These are phyloP conservation scores for Manduca sexta DNA, from an alignment of 1,140 invertebrate genomes.

Conservation along the genomic window DNA sequence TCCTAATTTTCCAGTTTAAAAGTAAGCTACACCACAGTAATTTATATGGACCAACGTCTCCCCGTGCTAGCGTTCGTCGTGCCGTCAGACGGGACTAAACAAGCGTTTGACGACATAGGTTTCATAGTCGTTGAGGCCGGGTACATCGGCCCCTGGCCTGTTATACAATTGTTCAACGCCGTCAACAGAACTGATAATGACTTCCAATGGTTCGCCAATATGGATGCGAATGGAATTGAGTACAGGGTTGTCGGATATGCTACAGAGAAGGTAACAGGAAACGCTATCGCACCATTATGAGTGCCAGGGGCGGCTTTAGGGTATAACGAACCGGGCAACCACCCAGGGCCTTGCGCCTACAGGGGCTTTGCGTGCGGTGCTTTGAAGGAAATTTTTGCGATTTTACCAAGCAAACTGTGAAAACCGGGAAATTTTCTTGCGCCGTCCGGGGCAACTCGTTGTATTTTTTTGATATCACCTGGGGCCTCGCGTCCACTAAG, in stretches of 20 bases:
- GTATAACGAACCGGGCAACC: no score
- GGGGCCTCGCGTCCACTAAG: no score
- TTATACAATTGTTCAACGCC: conserved; percentile 15
- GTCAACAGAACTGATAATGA: conserved; percentile 29
- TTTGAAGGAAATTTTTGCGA: no score
- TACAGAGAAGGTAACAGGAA: conserved; percentile 32
- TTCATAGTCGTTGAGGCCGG: conserved; percentile 32
- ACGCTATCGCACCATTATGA: no score
- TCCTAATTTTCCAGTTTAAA: conserved; percentile 28
- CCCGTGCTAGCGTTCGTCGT: conserved; percentile 29
- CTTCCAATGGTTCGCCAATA: conserved; percentile 33
- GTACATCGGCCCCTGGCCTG: conserved; percentile 12
- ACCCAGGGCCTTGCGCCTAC: no score
- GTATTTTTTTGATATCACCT: no score
- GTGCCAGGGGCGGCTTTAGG: no score
- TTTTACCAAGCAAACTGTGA: no score
- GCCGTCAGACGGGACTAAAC: conserved; percentile 29
- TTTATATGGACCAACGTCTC: conserved; percentile 25
- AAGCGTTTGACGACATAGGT: conserved; percentile 42
- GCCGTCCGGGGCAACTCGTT: no score
- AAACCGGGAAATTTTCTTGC: no score
- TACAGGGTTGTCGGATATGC: conserved; percentile 41
- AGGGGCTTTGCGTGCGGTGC: no score
- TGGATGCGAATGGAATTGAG: conserved; percentile 14
- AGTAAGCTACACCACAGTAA: conserved; percentile 30